These are phyloP conservation scores for Altica lythri DNA, from an alignment of 2,888 invertebrate genomes.

Conservation along the genomic window DNA sequence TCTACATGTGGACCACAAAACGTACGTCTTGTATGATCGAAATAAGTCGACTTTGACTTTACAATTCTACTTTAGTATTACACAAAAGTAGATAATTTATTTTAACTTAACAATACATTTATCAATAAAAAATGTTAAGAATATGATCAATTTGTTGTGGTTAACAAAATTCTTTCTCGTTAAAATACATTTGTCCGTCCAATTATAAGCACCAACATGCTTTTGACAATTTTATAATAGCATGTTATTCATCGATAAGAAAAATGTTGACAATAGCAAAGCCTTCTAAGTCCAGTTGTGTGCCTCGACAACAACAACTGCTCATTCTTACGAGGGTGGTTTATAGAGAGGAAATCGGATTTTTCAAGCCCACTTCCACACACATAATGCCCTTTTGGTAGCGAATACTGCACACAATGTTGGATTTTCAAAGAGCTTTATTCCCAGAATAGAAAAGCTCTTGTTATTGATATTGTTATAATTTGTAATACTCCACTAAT, in stretches of 20 bases:
- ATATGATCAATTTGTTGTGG: slow-evolving; percentile 3
- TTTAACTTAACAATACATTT: too few species aligned
- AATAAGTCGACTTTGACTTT: too few species aligned
- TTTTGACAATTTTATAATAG: slow-evolving; percentile 38
- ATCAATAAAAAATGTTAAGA: too few species aligned
- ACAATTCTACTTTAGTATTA: too few species aligned
- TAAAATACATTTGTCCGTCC: slow-evolving; percentile 22
- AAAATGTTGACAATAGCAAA: slow-evolving; percentile 34
- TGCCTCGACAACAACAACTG: slow-evolving; percentile 39
- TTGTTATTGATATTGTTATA: slow-evolving; percentile 52
- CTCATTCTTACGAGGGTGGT: slow-evolving; percentile 53
- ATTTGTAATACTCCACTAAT: slow-evolving; percentile 44
- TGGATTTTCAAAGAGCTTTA: slow-evolving; percentile 49
- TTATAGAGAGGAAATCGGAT: slow-evolving; percentile 57
- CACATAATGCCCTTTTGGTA: slow-evolving; percentile 50
- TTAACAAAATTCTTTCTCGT: slow-evolving; percentile 12
- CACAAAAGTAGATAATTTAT: too few species aligned
- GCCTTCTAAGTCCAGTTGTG: slow-evolving; percentile 37
- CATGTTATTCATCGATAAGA: slow-evolving; percentile 36
- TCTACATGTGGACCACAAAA: too few species aligned
- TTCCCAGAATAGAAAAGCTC: slow-evolving; percentile 41
- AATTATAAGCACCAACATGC: slow-evolving; percentile 32
- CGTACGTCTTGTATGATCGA: too few species aligned
- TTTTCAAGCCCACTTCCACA: slow-evolving; percentile 59
- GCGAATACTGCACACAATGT: slow-evolving; percentile 53